Conservation (phyloP, 37 sponge, comb jelly and placozoan genomes). For the Geodia barretti region DNA sequence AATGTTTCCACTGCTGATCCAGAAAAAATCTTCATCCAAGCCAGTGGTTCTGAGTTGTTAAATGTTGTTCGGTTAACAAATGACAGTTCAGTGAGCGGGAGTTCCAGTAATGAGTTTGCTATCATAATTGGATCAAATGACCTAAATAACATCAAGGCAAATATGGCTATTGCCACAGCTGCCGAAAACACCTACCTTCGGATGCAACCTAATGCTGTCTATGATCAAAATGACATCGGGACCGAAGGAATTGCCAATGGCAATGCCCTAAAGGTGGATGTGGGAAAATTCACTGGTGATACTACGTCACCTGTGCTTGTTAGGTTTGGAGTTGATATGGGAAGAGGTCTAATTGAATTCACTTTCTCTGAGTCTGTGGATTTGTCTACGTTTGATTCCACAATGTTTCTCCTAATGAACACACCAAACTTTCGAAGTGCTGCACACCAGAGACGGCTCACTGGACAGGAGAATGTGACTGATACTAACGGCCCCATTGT, state of each 20-base stretch:
- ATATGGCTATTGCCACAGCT: conserved; percentile 64
- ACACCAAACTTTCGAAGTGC: conserved; percentile 79
- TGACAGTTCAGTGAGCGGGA: conserved; percentile 23
- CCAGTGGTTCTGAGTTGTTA: conserved; percentile 9
- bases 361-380: conserved; percentile 81
- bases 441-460: conserved; percentile 33
- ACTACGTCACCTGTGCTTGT: conserved; percentile 50
- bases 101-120: conserved; percentile 19
- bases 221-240: conserved; percentile 57
- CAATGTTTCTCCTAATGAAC: conserved; percentile 69
- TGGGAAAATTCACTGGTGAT: conserved; percentile 48
- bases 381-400: conserved; percentile 54
- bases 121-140: conserved; percentile 66
- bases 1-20: conserved; percentile 44
- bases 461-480: conserved; percentile 53
- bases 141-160: conserved; percentile 80
- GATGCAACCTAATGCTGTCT: conserved; percentile 46
- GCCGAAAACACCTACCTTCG: conserved; percentile 63
- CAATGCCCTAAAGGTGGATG: conserved; percentile 35
- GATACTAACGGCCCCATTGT: conserved; percentile 45
- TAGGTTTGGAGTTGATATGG: conserved; percentile 63
- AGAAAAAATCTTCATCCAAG: conserved; percentile 52
- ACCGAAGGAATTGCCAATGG: conserved; percentile 62
- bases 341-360: conserved; percentile 57
- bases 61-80: neutral